These are phyloP conservation scores for Anniella stebbinsi DNA, from an alignment of 2,797 vertebrate species.

Conservation along the genomic window DNA sequence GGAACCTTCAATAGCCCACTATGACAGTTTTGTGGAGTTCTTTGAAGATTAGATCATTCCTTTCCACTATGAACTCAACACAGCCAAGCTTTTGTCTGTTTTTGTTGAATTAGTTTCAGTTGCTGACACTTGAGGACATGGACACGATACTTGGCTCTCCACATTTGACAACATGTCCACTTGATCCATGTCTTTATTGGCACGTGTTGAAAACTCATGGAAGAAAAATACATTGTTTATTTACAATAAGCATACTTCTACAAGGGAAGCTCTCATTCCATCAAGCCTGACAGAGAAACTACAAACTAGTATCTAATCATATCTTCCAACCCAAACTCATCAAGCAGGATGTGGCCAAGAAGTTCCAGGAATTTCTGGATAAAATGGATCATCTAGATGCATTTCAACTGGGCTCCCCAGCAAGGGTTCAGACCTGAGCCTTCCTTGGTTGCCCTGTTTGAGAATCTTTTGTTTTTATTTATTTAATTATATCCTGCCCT, in stretches of 20 bases:
- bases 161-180: neutral
- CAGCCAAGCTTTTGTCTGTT: neutral
- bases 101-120: neutral
- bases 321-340: neutral
- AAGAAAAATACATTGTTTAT: neutral
- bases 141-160: neutral
- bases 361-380: neutral
- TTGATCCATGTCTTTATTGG: neutral
- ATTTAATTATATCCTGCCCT: no score
- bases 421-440: no score
- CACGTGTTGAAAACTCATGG: neutral
- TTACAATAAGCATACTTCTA: neutral
- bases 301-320: neutral
- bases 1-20: neutral
- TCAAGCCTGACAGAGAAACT: neutral
- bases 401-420: no score
- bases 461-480: no score
- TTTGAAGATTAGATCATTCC: neutral
- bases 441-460: neutral
- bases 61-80: neutral
- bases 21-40: neutral
- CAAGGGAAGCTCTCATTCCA: neutral
- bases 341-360: neutral
- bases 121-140: neutral
- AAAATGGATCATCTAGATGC: neutral